Evolutionary conservation across 2,113 vertebrate genomes (phyloP).

Genomic region (Campylorhamphus procurvoides): DNA sequence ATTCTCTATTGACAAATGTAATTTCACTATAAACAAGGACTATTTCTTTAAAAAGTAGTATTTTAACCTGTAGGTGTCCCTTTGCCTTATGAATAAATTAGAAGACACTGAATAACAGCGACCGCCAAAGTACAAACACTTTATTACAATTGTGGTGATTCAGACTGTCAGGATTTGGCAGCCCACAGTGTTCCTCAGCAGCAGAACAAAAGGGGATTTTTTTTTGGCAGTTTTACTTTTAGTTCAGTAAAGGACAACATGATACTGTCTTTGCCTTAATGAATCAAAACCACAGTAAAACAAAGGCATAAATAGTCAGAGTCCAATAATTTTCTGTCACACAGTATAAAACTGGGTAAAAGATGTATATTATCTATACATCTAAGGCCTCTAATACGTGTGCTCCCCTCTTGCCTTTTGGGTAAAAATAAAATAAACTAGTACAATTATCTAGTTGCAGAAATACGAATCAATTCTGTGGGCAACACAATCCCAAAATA

Average conservation of each 20-base stretch:
- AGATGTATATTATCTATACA: not conserved
- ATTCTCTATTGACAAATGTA: not conserved
- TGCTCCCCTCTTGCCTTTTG: not conserved
- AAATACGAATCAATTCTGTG: not conserved
- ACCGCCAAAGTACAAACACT: conserved; percentile 28
- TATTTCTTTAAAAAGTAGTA: conserved; percentile 34
- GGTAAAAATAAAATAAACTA: not conserved
- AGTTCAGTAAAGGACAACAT: conserved; percentile 62
- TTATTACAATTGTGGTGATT: conserved; percentile 62
- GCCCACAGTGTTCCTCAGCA: conserved; percentile 61
- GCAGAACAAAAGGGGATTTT: conserved; percentile 64
- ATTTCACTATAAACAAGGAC: not conserved
- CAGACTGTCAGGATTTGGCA: conserved; percentile 63
- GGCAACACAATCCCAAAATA: not conserved
- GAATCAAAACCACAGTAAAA: conserved; percentile 40
- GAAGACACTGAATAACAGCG: conserved; percentile 37
- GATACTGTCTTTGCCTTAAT: conserved; percentile 46
- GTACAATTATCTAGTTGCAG: not conserved
- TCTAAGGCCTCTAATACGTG: not conserved
- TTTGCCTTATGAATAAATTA: conserved; percentile 49
- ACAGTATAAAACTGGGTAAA: not conserved
- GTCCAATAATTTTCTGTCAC: not conserved
- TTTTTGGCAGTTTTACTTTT: conserved; percentile 47
- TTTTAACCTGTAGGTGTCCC: conserved; percentile 20
- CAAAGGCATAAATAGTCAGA: not conserved